A percentile compares a stretch with the other conserved stretches of the same genome.
These are phyloP conservation scores for Metaphire vulgaris DNA, from an alignment of 1,140 invertebrate species.

Conservation along the genomic window DNA sequence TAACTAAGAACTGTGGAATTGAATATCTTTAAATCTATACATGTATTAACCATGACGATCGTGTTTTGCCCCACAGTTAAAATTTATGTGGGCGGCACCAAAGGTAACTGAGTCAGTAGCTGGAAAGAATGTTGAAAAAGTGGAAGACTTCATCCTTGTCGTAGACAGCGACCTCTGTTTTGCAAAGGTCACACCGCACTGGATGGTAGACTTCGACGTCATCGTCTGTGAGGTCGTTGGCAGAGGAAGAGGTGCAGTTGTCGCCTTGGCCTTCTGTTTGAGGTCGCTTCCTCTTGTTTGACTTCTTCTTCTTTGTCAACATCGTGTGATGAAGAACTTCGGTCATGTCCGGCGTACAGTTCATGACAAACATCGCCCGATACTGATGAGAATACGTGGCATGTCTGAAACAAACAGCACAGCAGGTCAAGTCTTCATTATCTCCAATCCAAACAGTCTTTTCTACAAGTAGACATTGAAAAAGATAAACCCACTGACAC, in stretches of 20 bases:
- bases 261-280: neutral
- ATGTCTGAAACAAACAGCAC: constrained; percentile 51
- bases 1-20: too few relatives aligned
- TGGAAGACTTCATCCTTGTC: constrained; percentile 62
- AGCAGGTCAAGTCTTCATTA: neutral
- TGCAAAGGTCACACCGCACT: constrained; percentile 58
- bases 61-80: too few relatives aligned
- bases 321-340: constrained; percentile 52
- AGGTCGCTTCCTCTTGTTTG: constrained; percentile 10
- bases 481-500: too few relatives aligned
- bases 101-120: too few relatives aligned
- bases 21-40: too few relatives aligned
- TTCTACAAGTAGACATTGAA: too few relatives aligned
- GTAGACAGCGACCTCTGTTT: constrained; percentile 59
- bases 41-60: too few relatives aligned
- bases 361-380: constrained; percentile 63
- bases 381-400: constrained; percentile 58
- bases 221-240: neutral
- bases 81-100: too few relatives aligned
- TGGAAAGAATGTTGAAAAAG: constrained; percentile 63
- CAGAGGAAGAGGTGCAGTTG: neutral
- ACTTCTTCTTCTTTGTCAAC: constrained; percentile 22
- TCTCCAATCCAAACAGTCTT: too few relatives aligned
- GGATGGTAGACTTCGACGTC: constrained; percentile 55
- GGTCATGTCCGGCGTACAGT: constrained; percentile 55